Conservation (phyloP, 2,113 vertebrate species). For the Tringa solitaria region DNA sequence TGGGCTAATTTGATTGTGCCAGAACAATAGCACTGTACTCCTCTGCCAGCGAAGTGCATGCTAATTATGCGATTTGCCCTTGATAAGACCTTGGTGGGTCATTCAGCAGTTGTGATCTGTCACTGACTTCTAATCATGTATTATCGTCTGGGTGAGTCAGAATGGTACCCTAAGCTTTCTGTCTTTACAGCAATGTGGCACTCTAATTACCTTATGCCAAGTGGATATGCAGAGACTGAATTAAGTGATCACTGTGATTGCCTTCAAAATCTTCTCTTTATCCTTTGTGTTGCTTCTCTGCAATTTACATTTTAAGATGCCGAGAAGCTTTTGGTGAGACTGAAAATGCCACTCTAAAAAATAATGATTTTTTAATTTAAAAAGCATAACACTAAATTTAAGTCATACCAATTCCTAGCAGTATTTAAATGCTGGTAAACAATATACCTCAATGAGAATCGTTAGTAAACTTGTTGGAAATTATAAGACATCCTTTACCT, state of each 20-base stretch:
- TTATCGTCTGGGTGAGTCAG: constrained; percentile 91
- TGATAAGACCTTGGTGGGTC: constrained; percentile 96
- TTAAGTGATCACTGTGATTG: constrained; percentile 86
- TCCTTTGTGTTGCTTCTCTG: constrained; percentile 81
- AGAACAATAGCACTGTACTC: constrained; percentile 88
- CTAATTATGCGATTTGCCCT: constrained; percentile 95
- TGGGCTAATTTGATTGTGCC: constrained; percentile 95
- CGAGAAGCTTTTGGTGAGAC: constrained; percentile 68
- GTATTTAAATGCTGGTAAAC: constrained; percentile 49
- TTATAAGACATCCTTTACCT: neutral
- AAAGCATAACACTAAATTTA: constrained; percentile 45
- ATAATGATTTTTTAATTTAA: constrained; percentile 65
- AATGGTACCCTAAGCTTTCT: constrained; percentile 86
- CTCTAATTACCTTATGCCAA: constrained; percentile 91
- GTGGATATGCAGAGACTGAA: constrained; percentile 86
- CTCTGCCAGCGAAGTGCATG: constrained; percentile 89
- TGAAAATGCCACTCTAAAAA: constrained; percentile 74
- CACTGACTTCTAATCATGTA: constrained; percentile 99
- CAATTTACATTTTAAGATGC: constrained; percentile 86
- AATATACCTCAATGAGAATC: neutral
- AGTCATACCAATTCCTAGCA: neutral
- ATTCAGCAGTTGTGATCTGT: constrained; percentile 97
- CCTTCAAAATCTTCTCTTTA: constrained; percentile 84
- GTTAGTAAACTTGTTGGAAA: constrained; percentile 61
- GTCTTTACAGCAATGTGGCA: constrained; percentile 84